phyloP scores from a whole-genome alignment of 64 coral and sea anemone species.

The Actinia equina region DNA sequence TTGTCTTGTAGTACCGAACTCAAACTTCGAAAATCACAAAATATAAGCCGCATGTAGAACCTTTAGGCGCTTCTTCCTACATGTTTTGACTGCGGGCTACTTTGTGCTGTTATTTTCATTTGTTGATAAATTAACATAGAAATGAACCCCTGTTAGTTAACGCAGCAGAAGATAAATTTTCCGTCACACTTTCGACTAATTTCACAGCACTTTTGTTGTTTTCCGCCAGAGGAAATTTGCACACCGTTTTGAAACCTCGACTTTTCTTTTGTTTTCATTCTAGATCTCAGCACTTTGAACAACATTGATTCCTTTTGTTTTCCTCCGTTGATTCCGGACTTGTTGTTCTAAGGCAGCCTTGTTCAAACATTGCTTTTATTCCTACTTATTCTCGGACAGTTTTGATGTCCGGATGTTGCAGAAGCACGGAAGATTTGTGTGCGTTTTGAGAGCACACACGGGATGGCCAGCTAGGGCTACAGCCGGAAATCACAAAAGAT shows the following conservation, averaged over 20 bases:
- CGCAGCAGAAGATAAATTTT: background rate
- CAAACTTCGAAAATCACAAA: background rate
- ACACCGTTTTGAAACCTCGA: background rate
- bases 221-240: slow-evolving; percentile 14
- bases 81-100: slow-evolving; percentile 17
- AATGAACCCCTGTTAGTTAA: background rate
- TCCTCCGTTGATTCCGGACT: slow-evolving; percentile 6
- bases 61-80: background rate
- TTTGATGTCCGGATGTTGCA: slow-evolving; percentile 23
- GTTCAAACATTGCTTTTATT: slow-evolving; percentile 19
- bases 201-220: slow-evolving; percentile 3
- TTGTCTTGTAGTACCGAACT: slow-evolving; percentile 10
- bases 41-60: background rate
- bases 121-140: slow-evolving; percentile 8
- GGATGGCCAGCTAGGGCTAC: background rate
- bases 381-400: slow-evolving; percentile 12
- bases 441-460: slow-evolving; percentile 1
- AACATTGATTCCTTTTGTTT: slow-evolving; percentile 3
- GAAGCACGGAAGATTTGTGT: slow-evolving; percentile 18
- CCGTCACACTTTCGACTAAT: background rate
- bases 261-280: slow-evolving; percentile 21
- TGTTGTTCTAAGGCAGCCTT: slow-evolving; percentile 17
- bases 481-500: slow-evolving; percentile 17
- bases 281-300: background rate
- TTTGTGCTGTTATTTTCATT: background rate